phyloP scores from a whole-genome alignment of 2,888 invertebrate species.

The Schrankia costaestrigalis region DNA sequence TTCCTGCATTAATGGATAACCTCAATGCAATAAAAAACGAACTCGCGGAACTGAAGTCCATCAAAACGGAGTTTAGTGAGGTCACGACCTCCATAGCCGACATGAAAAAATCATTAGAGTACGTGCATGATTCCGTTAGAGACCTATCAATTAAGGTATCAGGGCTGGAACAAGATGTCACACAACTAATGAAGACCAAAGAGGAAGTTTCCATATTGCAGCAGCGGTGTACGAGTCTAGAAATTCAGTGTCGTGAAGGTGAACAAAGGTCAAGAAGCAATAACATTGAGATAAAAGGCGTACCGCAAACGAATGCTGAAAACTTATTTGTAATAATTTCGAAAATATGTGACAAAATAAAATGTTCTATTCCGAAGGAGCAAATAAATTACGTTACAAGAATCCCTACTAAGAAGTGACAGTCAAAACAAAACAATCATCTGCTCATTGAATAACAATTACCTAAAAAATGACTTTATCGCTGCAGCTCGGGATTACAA shows the following conservation, averaged over 20 bases:
- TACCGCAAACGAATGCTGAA: not conserved
- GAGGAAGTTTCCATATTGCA: not conserved
- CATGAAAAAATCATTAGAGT: not conserved
- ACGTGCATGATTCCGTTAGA: no score
- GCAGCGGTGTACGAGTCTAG: not conserved
- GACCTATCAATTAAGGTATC: no score
- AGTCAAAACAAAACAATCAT: not conserved
- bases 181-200: not conserved
- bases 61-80: not conserved
- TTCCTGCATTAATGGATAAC: not conserved
- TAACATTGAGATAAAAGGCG: conserved; percentile 1
- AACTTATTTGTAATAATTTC: not conserved
- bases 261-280: conserved; percentile 4
- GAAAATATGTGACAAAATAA: not conserved
- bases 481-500: no score
- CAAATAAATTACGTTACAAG: not conserved
- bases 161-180: not conserved
- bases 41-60: not conserved
- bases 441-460: not conserved
- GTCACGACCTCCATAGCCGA: not conserved
- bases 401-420: not conserved
- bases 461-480: not conserved
- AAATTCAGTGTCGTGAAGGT: not conserved
- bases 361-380: not conserved
- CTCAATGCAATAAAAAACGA: not conserved